Conservation (phyloP, 2,113 vertebrate species). For the Lynx canadensis region DNA sequence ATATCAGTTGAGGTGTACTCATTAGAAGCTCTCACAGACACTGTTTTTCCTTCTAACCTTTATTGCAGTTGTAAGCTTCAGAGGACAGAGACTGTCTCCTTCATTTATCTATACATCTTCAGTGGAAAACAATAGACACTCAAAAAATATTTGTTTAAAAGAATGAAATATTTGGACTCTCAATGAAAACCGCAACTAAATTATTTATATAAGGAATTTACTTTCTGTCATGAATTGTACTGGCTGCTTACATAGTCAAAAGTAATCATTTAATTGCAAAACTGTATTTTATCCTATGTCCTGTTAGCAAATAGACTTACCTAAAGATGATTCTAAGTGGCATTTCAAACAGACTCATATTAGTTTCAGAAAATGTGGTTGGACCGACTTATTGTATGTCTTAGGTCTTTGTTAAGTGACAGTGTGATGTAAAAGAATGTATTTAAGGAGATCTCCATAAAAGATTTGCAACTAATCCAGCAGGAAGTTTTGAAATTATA, state of each 20-base stretch:
- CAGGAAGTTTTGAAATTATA: constrained; percentile 13
- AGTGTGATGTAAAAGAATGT: not conserved
- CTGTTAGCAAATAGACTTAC: not conserved
- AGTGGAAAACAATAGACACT: not conserved
- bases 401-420: not conserved
- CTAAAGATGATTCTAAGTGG: not conserved
- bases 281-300: not conserved
- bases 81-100: not conserved
- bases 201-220: constrained; percentile 17
- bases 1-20: not conserved
- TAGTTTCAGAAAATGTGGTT: not conserved
- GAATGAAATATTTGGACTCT: not conserved
- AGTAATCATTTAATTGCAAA: constrained; percentile 29
- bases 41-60: not conserved
- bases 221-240: constrained; percentile 7
- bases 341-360: not conserved
- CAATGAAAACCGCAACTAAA: constrained; percentile 27
- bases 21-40: not conserved
- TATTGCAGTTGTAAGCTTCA: not conserved
- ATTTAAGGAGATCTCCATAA: not conserved
- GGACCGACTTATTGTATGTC: not conserved
- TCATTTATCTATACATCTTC: not conserved
- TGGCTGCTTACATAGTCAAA: not conserved
- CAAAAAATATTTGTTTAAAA: constrained; percentile 16
- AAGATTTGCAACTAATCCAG: not conserved